Percentiles rank a stretch among this genome's conserved stretches.
These are phyloP conservation scores for Malthinus seriepunctatus DNA, from an alignment of 2,888 invertebrate species.

Conservation along the genomic window DNA sequence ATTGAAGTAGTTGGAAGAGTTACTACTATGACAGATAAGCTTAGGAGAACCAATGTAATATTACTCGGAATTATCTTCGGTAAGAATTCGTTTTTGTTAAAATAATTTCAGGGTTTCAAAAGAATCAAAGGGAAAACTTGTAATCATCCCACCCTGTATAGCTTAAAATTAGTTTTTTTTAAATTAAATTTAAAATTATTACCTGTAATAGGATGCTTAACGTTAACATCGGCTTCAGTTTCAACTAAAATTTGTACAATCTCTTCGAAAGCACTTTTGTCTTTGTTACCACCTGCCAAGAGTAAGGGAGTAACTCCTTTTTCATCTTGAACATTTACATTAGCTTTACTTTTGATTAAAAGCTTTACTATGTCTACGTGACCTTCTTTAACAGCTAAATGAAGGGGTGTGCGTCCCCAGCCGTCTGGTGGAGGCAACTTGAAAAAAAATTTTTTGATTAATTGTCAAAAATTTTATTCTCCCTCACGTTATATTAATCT, in stretches of 20 bases:
- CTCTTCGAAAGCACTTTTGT: constrained; percentile 42
- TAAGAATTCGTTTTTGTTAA: too few relatives aligned
- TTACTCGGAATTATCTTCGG: too few relatives aligned
- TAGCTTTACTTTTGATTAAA: constrained; percentile 45
- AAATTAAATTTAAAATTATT: too few relatives aligned
- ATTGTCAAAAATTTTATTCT: constrained; percentile 11
- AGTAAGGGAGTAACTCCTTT: constrained; percentile 51
- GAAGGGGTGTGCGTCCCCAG: constrained; percentile 50
- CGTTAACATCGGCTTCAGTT: constrained; percentile 43
- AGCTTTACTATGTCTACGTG: constrained; percentile 45
- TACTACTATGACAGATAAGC: too few relatives aligned
- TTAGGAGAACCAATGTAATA: too few relatives aligned
- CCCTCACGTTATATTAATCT: constrained; percentile 5
- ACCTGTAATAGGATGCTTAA: constrained; percentile 26
- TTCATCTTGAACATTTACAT: constrained; percentile 49
- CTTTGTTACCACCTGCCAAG: constrained; percentile 47
- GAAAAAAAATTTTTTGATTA: constrained; percentile 23
- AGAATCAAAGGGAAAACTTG: too few relatives aligned
- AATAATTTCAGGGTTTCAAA: too few relatives aligned
- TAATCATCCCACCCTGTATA: too few relatives aligned
- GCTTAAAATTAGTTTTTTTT: too few relatives aligned
- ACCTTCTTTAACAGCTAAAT: constrained; percentile 51
- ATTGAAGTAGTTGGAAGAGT: too few relatives aligned
- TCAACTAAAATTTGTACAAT: constrained; percentile 48
- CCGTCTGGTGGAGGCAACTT: constrained; percentile 49